These are phyloP conservation scores for Agriopis marginaria DNA, from an alignment of 2,888 invertebrate genomes.

Conservation along the genomic window DNA sequence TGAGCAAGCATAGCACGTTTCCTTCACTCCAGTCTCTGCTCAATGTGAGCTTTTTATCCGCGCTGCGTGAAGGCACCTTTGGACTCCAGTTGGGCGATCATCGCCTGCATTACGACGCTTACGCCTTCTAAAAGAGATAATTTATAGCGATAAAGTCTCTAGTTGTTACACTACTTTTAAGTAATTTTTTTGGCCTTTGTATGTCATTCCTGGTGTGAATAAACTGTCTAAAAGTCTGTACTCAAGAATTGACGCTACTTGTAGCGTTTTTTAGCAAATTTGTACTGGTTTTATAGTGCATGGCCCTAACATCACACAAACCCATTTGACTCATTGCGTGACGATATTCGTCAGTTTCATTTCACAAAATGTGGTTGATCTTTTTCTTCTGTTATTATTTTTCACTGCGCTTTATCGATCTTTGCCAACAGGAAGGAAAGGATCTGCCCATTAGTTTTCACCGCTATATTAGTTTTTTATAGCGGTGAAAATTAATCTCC, in stretches of 20 bases:
- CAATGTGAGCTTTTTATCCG: no score
- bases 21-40: no score
- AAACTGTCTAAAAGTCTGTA: no score
- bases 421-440: conserved; percentile 79
- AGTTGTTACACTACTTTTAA: no score
- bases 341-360: background rate
- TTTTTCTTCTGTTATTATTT: conserved; percentile 68
- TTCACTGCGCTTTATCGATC: conserved; percentile 22
- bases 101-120: no score
- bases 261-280: background rate
- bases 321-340: background rate
- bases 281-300: background rate
- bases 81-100: no score
- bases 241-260: background rate
- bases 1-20: no score
- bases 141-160: no score
- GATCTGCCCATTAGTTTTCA: conserved; percentile 68
- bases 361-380: conserved; percentile 60
- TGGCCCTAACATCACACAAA: background rate
- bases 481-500: conserved; percentile 60
- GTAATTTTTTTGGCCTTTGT: no score
- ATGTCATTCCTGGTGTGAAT: no score
- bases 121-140: no score
- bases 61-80: no score
- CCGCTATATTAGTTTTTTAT: conserved; percentile 52